A percentile compares a stretch with the other conserved stretches of the same genome.
Conservation (phyloP, 2,113 vertebrate species). For the Nerophis ophidion region DNA sequence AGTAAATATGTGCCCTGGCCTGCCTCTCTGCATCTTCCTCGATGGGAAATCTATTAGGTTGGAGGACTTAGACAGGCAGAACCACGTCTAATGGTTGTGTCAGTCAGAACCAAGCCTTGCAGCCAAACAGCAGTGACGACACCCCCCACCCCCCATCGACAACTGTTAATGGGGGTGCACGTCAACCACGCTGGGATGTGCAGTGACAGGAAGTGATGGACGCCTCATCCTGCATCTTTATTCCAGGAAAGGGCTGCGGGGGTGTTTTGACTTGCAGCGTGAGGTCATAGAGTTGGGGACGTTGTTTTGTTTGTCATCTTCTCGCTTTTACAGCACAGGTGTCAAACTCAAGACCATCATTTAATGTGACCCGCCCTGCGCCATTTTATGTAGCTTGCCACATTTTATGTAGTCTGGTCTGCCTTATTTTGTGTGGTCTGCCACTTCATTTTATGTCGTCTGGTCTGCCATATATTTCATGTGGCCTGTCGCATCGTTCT, state of each 20-base stretch:
- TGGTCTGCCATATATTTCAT: no score
- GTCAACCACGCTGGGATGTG: conserved; percentile 19
- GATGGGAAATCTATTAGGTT: conserved; percentile 50
- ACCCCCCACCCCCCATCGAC: conserved; percentile 12
- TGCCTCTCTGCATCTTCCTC: conserved; percentile 31
- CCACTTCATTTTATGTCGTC: no score
- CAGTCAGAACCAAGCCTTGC: conserved; percentile 45
- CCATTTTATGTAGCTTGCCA: no score
- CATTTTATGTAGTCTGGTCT: no score
- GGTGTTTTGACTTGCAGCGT: neutral
- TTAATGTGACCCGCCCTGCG: no score
- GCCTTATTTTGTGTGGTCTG: no score
- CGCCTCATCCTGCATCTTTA: conserved; percentile 24
- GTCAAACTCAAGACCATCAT: no score
- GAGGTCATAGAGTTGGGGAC: neutral
- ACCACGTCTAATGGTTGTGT: conserved; percentile 61
- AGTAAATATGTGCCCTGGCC: conserved; percentile 27
- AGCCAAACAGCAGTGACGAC: conserved; percentile 4
- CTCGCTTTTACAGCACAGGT: no score
- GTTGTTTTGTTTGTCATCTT: neutral
- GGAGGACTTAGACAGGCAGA: conserved; percentile 54
- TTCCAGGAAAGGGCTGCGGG: conserved; percentile 6
- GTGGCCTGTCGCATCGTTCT: no score
- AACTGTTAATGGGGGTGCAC: conserved; percentile 14
- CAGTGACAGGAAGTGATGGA: conserved; percentile 31